Percentiles rank a stretch among this genome's conserved stretches.
Conservation (phyloP, 1,140 invertebrate species). For the Eriocheir sinensis region DNA sequence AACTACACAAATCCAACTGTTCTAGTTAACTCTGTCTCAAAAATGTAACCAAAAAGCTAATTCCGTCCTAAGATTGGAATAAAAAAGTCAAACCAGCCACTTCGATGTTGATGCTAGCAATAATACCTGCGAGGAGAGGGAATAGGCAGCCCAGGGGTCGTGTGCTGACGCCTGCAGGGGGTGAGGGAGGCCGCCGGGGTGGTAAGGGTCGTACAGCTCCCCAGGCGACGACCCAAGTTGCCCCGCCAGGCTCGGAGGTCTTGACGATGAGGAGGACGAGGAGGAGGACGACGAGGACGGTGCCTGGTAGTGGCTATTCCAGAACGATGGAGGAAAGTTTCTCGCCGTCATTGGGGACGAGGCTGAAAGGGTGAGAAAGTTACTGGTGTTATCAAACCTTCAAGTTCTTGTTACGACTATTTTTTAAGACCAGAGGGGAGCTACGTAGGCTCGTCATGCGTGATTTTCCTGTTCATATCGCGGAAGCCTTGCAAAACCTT, state of each 20-base stretch:
- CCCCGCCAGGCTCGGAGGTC: constrained; percentile 60
- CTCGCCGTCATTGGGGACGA: constrained; percentile 82
- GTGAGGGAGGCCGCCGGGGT: constrained; percentile 58
- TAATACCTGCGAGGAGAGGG: constrained; percentile 61
- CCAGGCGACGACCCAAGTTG: constrained; percentile 62
- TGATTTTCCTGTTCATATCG: too few relatives aligned
- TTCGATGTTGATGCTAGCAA: too few relatives aligned
- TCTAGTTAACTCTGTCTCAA: too few relatives aligned
- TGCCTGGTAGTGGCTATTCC: constrained; percentile 82
- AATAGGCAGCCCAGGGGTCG: constrained; percentile 64
- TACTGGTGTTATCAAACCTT: too few relatives aligned
- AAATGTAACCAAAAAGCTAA: too few relatives aligned
- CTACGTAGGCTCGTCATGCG: too few relatives aligned
- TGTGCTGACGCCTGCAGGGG: constrained; percentile 58
- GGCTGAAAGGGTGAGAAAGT: constrained; percentile 80
- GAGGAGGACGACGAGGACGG: constrained; percentile 59
- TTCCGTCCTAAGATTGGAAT: too few relatives aligned
- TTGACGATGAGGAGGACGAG: constrained; percentile 54
- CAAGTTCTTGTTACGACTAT: too few relatives aligned
- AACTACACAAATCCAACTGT: too few relatives aligned
- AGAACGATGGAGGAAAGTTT: constrained; percentile 82
- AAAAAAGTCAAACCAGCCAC: too few relatives aligned
- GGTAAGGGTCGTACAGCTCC: constrained; percentile 63
- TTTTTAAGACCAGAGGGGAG: too few relatives aligned
- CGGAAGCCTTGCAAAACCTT: too few relatives aligned